Conservation (phyloP, 2,797 vertebrate species). For the Iguana delicatissima region DNA sequence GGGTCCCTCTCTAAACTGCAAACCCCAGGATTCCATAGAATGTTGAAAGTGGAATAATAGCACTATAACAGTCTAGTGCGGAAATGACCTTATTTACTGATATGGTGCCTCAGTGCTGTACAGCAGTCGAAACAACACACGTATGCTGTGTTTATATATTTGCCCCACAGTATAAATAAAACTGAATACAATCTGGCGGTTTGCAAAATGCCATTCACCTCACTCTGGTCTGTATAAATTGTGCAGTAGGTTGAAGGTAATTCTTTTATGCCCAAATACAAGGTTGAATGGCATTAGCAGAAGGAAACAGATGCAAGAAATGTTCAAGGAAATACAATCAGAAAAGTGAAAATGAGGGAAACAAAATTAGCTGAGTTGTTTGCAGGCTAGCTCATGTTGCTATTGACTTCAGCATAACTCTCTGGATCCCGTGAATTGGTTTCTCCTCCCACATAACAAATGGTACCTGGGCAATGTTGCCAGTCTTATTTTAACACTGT, state of each 20-base stretch:
- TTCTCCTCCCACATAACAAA: constrained; percentile 40
- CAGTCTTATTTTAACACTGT: constrained; percentile 39
- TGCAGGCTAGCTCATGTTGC: not conserved
- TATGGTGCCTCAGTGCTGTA: not conserved
- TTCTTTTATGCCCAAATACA: not conserved
- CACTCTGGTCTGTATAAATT: not conserved
- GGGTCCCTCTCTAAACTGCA: no score
- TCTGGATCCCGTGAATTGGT: constrained; percentile 12
- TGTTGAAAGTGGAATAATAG: no score
- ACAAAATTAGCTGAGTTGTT: constrained; percentile 4
- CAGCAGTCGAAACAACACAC: not conserved
- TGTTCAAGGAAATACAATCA: not conserved
- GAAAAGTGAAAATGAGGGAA: not conserved
- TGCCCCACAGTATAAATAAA: constrained; percentile 21
- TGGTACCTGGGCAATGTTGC: constrained; percentile 26
- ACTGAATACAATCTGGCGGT: not conserved
- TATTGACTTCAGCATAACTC: not conserved
- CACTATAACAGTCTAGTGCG: no score
- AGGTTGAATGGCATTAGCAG: not conserved
- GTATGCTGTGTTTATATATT: constrained; percentile 11
- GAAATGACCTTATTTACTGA: not conserved
- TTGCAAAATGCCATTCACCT: not conserved
- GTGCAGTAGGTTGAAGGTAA: constrained; percentile 16
- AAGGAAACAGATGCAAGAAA: not conserved
- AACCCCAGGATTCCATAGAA: no score